Evolutionary conservation across 2,888 invertebrate species (phyloP).

Genomic region (Mesorhabditis sp.): DNA sequence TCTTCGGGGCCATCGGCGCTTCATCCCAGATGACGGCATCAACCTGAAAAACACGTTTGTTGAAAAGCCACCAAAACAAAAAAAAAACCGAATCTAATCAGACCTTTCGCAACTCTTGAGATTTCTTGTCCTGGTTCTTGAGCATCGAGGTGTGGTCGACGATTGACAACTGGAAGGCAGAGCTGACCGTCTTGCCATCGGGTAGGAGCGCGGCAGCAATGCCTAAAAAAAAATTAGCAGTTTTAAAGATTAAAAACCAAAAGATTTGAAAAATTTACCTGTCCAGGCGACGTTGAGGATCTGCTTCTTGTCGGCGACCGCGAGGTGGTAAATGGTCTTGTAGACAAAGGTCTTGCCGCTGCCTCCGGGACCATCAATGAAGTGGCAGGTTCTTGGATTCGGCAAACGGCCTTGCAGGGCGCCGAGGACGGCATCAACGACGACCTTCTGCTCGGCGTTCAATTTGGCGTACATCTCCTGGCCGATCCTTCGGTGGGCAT

Average conservation of each 20-base stretch:
- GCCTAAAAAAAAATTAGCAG: constrained; percentile 50
- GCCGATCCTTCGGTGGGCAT: constrained; percentile 7
- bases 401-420: constrained; percentile 12
- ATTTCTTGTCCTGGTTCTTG: too few relatives aligned
- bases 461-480: constrained; percentile 11
- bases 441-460: constrained; percentile 16
- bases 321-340: constrained; percentile 55
- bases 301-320: constrained; percentile 46
- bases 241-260: too few relatives aligned
- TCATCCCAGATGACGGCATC: constrained; percentile 15
- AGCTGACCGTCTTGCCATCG: constrained; percentile 59
- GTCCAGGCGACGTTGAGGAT: constrained; percentile 43
- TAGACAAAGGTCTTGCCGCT: constrained; percentile 61
- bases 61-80: too few relatives aligned
- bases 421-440: constrained; percentile 9
- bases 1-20: constrained; percentile 22
- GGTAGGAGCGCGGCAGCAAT: constrained; percentile 61
- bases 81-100: too few relatives aligned
- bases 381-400: constrained; percentile 56
- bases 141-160: background rate
- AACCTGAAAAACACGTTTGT: too few relatives aligned
- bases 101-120: too few relatives aligned
- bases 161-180: constrained; percentile 39
- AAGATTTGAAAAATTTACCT: background rate
- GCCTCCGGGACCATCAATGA: constrained; percentile 56